Conservation (phyloP, 2,888 invertebrate genomes). For the Cephus pygmeus region DNA sequence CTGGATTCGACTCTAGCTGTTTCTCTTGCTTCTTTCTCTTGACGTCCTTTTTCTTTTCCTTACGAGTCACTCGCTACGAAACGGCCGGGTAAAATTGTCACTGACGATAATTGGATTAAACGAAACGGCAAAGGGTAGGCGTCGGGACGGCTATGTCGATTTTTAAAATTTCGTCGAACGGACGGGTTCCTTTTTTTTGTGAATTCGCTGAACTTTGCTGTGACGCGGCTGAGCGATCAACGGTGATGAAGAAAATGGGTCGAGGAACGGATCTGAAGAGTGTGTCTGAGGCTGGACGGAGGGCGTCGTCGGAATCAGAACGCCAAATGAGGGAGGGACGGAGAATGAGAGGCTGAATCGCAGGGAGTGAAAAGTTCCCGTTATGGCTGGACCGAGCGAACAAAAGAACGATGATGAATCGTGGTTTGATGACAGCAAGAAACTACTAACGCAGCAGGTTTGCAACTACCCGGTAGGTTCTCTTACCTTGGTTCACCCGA, state of each 20-base stretch:
- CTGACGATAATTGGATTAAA: not conserved
- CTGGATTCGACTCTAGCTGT: not conserved
- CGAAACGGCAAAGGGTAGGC: not conserved
- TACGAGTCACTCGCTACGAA: not conserved
- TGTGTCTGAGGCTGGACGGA: not conserved
- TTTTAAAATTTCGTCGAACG: not conserved
- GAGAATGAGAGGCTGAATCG: not conserved
- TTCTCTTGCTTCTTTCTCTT: not conserved
- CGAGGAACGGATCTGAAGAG: not conserved
- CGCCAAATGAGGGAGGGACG: not conserved
- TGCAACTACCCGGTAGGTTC: not conserved
- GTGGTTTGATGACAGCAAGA: conserved; percentile 50
- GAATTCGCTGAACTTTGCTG: not conserved
- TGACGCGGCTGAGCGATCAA: too few species aligned
- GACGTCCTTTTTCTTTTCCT: not conserved
- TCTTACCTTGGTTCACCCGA: not conserved
- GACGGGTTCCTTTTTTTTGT: not conserved
- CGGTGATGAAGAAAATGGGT: not conserved
- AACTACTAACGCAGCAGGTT: conserved; percentile 22
- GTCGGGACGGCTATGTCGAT: not conserved
- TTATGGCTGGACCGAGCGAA: conserved; percentile 21
- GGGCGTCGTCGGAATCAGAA: not conserved
- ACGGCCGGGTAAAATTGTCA: not conserved
- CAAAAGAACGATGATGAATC: conserved; percentile 53
- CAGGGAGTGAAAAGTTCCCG: not conserved